Evolutionary conservation across 2,888 invertebrate species (phyloP), one percentile per base, ranked within the genome.

Genomic region (Eucriotettix oculatus): DNA sequence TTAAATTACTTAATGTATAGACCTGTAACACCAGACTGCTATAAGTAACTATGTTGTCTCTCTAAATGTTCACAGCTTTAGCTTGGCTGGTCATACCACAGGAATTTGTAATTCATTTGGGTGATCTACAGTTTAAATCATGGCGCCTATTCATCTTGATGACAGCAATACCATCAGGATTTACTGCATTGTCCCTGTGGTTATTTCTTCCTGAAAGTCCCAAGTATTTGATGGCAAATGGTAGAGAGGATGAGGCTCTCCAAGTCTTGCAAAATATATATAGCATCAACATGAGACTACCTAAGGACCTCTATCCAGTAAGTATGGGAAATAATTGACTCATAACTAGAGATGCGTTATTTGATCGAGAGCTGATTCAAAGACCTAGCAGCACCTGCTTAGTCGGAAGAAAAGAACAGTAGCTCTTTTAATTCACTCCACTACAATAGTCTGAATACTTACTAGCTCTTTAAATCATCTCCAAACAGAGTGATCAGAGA

Each of bases 61-160:
- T 29, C 29, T 29, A 29, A 29, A 29, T 29, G 29, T 29, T 29
- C 60, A 84, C 87, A 16, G 76, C 82, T 48, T 68, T 90, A 60
- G 90, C 90, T 10, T 86, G 87, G 83, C 71, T 77, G 9, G 75
- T 90, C 29, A 78, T 91, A 61, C 85, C 87, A 0, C 74, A 79
- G 54, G 69, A 77, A 17, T 79, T 80, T 76, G 70, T 76, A 48
- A 16, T 61, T 11, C 40, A 56, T 16, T 54, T 63, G 54, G 54
- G 60, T 10, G 57, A 58, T 52, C 14, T 58, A 16, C 54, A 42
- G 9, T 81, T 80, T 69, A 79, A 76, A 1, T 80, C 83, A 0
- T 84, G 84, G 84, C 71, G 83, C 5, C 75, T 82, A 16, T 84
- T 84, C 68, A 77, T 84, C 41, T 77, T 80, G 0, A 75, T 84